phyloP scores from a whole-genome alignment of 2,113 vertebrate species.

The Xiphophorus hellerii region DNA sequence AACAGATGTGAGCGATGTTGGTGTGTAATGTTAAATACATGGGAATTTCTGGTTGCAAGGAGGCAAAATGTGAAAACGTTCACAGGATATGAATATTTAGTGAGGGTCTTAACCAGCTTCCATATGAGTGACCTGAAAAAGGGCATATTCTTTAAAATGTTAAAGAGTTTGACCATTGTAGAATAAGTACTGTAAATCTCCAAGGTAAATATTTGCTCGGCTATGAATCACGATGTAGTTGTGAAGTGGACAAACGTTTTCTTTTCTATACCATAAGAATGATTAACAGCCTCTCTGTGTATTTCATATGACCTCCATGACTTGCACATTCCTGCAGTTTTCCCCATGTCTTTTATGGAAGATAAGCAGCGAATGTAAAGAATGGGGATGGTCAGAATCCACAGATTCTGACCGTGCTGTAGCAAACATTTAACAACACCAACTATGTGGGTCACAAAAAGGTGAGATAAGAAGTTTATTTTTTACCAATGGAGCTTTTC shows the following conservation, averaged over 20 bases:
- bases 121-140: neutral
- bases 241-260: constrained; percentile 6
- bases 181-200: neutral
- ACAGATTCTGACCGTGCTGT: constrained; percentile 19
- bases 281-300: constrained; percentile 44
- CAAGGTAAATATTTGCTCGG: constrained; percentile 38
- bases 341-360: constrained; percentile 7
- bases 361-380: constrained; percentile 23
- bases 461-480: neutral
- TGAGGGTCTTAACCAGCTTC: neutral
- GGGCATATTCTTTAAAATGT: neutral
- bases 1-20: no score
- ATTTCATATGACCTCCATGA: constrained; percentile 23
- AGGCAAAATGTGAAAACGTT: neutral
- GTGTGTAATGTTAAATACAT: no score
- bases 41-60: no score
- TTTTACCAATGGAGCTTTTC: neutral
- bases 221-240: neutral
- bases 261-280: constrained; percentile 34
- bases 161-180: neutral
- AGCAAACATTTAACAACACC: neutral
- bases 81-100: neutral
- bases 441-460: neutral
- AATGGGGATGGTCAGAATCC: constrained; percentile 17
- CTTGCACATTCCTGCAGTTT: constrained; percentile 21